phyloP scores from a whole-genome alignment of 2,888 invertebrate species.

The Standfussiana lucernea region DNA sequence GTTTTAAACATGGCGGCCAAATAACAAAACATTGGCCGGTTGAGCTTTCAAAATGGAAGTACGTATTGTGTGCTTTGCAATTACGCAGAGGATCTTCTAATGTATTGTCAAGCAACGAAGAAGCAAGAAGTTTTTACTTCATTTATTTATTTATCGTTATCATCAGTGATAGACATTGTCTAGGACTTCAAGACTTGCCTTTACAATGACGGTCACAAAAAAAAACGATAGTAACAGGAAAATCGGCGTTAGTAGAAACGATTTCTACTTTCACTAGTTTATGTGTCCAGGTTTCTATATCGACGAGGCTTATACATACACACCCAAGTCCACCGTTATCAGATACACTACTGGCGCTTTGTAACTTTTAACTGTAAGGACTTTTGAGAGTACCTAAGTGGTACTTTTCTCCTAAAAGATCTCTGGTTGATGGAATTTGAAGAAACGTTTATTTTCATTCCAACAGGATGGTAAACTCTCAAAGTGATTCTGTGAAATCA shows the following conservation, averaged over 20 bases:
- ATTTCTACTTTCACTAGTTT: conserved; percentile 58
- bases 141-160: too few species aligned
- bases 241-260: conserved; percentile 28
- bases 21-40: conserved; percentile 4
- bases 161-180: neutral
- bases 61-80: neutral
- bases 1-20: conserved; percentile 15
- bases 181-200: neutral
- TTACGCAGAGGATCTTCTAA: neutral
- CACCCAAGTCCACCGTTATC: conserved; percentile 15
- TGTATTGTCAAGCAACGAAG: too few species aligned
- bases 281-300: conserved; percentile 40
- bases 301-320: conserved; percentile 6
- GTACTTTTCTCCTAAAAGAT: conserved; percentile 3
- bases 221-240: conserved; percentile 35
- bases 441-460: conserved; percentile 23
- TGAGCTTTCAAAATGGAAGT: conserved; percentile 13
- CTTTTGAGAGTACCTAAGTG: neutral
- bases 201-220: neutral
- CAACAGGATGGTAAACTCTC: conserved; percentile 18
- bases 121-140: too few species aligned
- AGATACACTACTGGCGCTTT: neutral
- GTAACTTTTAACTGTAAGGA: conserved; percentile 3
- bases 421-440: conserved; percentile 5
- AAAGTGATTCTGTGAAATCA: conserved; percentile 37